Evolutionary conservation across 1,140 invertebrate genomes (phyloP).

Genomic region (Papilio polyxenes): DNA sequence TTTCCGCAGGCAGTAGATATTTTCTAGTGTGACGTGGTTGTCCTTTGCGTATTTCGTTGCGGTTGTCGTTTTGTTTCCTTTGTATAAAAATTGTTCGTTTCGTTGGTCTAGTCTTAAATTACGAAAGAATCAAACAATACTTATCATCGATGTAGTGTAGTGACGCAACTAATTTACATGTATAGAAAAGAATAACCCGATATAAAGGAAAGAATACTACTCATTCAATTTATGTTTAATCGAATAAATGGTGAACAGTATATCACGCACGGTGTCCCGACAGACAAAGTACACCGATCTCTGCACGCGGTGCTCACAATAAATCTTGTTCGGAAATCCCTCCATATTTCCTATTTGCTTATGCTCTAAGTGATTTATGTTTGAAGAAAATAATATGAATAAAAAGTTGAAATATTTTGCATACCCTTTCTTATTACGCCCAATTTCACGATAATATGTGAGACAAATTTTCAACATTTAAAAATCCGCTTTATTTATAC

Average conservation of each 20-base stretch:
- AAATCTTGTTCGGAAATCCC: conserved; percentile 21
- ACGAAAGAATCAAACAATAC: too few species aligned
- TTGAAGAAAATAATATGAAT: conserved; percentile 1
- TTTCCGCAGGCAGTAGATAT: too few species aligned
- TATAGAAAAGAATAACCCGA: too few species aligned
- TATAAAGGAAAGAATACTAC: too few species aligned
- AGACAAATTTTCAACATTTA: neutral
- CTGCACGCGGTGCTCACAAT: neutral
- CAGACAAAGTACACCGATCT: conserved; percentile 4
- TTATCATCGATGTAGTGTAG: too few species aligned
- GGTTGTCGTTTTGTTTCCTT: too few species aligned
- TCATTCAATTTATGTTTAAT: neutral
- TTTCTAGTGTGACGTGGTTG: too few species aligned
- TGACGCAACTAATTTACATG: too few species aligned
- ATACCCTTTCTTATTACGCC: neutral
- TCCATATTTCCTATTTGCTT: conserved; percentile 1
- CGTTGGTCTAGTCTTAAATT: too few species aligned
- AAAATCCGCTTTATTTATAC: neutral
- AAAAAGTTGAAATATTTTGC: neutral
- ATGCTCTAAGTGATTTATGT: conserved; percentile 9
- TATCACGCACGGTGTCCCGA: neutral
- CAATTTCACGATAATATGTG: neutral
- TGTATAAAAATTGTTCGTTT: too few species aligned
- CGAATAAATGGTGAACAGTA: neutral
- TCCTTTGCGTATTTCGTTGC: too few species aligned